Percentiles rank a stretch among this genome's conserved stretches.
These are phyloP conservation scores for Aricia agestis DNA, from an alignment of 1,140 invertebrate species.

Conservation along the genomic window DNA sequence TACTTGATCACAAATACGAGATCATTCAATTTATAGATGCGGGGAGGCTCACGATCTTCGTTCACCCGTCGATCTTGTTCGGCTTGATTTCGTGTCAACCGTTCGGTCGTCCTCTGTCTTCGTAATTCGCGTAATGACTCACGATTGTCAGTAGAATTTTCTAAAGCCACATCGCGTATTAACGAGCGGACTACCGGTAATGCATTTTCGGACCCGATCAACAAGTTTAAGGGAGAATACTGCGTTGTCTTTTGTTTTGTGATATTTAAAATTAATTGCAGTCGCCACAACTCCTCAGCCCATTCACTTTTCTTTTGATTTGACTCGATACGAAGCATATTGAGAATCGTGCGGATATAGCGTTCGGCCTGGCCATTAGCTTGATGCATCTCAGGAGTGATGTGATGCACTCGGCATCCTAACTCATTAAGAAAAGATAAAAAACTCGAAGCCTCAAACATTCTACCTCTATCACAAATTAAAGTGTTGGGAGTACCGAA, in stretches of 20 bases:
- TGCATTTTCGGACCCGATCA: slow-evolving; percentile 15
- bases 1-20: no score
- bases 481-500: slow-evolving; percentile 21
- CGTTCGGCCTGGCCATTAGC: slow-evolving; percentile 21
- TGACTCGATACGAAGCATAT: slow-evolving; percentile 18
- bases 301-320: no score
- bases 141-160: slow-evolving; percentile 5
- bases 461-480: slow-evolving; percentile 16
- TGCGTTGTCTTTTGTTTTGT: slow-evolving; percentile 21
- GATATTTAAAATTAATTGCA: slow-evolving; percentile 20
- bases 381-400: slow-evolving; percentile 24
- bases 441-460: slow-evolving; percentile 18
- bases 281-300: slow-evolving; percentile 14
- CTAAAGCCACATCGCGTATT: slow-evolving; percentile 23
- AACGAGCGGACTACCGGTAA: slow-evolving; percentile 16
- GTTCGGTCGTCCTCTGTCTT: no score
- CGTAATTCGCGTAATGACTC: no score
- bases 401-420: slow-evolving; percentile 21
- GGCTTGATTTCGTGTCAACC: no score
- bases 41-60: no score
- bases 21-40: no score
- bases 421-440: background rate
- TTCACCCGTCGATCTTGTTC: no score
- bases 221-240: slow-evolving; percentile 9
- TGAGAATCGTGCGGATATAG: slow-evolving; percentile 17